Base-by-base conservation (phyloP, 2,888 invertebrate species). In the Actias luna region DNA sequence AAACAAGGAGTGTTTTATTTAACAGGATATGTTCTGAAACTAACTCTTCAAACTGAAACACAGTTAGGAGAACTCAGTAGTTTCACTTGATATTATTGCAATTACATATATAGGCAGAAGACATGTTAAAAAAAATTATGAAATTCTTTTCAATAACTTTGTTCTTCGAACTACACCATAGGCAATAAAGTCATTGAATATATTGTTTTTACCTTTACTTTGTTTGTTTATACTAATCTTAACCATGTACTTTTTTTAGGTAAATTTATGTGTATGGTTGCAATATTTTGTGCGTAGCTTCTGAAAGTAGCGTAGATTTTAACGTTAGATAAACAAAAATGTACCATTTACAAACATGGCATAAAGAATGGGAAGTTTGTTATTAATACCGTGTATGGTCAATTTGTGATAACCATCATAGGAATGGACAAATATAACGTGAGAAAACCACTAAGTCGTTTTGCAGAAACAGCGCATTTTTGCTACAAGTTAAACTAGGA, bases 321-420 rank as follows among this genome's bases (percentile, higher is more conserved):
- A 29, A 55, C 5, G 16, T 55, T 29, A 55, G 55, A 55, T 55
- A 55, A 55, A 55, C 55, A 29, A 29, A 55, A 29, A 29, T 55
- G 55, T 55, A 55, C 29, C 55, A 55, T 55, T 55, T 55, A 18
- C 55, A 55, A 55, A 55, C 55, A 55, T 27, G 55, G 29, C 55
- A 55, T 55, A 55, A 55, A 55, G 55, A 55, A 55, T 55, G 29
- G 55, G 55, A 7, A 16, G 55, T 29, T 55, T 29, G 8, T 50
- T 50, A 50, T 10, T 29, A 29, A 55, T 55, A 29, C 55, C 55
- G 55, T 55, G 55, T 55, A 29, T 55, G 55, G 55, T 55, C 18
- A 50, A 12, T 50, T 50, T 55, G 55, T 55, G 55, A 55, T 55
- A 55, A 55, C 29, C 27, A 55, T 55, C 55, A 55, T 18, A 29